A percentile compares a stretch with the other conserved stretches of the same genome.
phyloP scores from a whole-genome alignment of 2,797 vertebrate genomes.

The Odontamblyopus lacepedii region DNA sequence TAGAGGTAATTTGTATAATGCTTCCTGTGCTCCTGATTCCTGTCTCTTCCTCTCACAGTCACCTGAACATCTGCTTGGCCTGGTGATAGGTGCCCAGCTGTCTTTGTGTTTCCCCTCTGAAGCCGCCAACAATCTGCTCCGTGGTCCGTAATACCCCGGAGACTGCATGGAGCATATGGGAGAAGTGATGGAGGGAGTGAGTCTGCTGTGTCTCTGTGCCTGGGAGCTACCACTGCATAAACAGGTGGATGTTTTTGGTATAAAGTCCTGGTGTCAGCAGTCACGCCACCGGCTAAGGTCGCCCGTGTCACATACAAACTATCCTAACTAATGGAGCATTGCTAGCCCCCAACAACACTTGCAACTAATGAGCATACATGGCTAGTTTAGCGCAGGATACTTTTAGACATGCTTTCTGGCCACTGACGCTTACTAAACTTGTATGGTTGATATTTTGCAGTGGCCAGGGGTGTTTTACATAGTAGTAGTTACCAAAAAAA shows the following conservation, averaged over 20 bases:
- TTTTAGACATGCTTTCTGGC: not conserved
- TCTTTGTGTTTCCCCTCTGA: slow-evolving; percentile 61
- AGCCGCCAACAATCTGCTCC: slow-evolving; percentile 72
- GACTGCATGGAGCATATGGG: slow-evolving; percentile 67
- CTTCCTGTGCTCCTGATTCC: slow-evolving; percentile 14
- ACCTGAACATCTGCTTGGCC: slow-evolving; percentile 74
- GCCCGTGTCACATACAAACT: slow-evolving; percentile 28
- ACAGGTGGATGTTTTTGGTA: slow-evolving; percentile 48
- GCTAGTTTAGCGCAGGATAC: slow-evolving; percentile 30
- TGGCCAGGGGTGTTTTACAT: no score
- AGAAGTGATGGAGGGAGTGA: slow-evolving; percentile 44
- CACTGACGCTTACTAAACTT: not conserved
- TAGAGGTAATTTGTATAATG: not conserved
- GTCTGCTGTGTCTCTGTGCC: slow-evolving; percentile 59
- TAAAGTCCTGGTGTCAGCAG: slow-evolving; percentile 48
- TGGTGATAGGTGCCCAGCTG: slow-evolving; percentile 74
- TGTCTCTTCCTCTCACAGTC: slow-evolving; percentile 56
- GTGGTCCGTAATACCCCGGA: slow-evolving; percentile 57
- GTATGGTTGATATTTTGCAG: no score
- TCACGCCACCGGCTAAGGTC: slow-evolving; percentile 44
- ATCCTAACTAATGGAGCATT: slow-evolving; percentile 26
- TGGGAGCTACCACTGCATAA: slow-evolving; percentile 44
- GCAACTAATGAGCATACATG: slow-evolving; percentile 34
- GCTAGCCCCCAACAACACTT: slow-evolving; percentile 20
- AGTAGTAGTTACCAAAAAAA: no score